Evolutionary conservation across 1,140 invertebrate species (phyloP).

Genomic region (Eufriesea mexicana): DNA sequence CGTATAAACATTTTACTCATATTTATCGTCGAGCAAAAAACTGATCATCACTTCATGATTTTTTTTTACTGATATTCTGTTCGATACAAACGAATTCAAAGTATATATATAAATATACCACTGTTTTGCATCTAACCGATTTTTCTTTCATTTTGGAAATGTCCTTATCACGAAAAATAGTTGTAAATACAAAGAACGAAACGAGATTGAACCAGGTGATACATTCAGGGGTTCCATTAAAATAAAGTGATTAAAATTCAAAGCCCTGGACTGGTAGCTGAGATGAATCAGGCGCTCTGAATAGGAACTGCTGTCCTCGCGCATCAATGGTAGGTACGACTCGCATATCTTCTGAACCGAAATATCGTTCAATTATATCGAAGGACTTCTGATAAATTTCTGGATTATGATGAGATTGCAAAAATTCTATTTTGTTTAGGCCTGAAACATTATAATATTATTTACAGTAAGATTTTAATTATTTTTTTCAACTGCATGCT

Average conservation of each 20-base stretch:
- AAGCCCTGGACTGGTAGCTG: constrained; percentile 89
- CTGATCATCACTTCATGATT: constrained; percentile 52
- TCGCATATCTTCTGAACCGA: constrained; percentile 92
- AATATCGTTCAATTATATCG: constrained; percentile 98
- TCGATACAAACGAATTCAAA: constrained; percentile 53
- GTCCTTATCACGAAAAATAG: constrained; percentile 42
- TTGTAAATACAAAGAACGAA: constrained; percentile 57
- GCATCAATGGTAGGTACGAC: constrained; percentile 91
- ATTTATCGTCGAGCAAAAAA: constrained; percentile 70
- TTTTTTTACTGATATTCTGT: constrained; percentile 33
- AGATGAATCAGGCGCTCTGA: constrained; percentile 86
- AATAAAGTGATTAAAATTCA: constrained; percentile 86
- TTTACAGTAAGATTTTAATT: neutral
- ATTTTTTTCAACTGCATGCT: neutral
- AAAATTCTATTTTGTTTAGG: constrained; percentile 97
- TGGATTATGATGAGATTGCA: constrained; percentile 97
- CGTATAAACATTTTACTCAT: constrained; percentile 60
- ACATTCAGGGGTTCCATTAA: constrained; percentile 47
- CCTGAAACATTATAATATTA: constrained; percentile 83
- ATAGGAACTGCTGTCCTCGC: constrained; percentile 90
- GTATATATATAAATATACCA: constrained; percentile 48
- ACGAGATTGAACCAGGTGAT: constrained; percentile 47
- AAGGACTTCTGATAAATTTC: constrained; percentile 98
- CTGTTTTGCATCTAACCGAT: constrained; percentile 34
- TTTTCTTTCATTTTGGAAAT: constrained; percentile 47